Evolutionary conservation across 2,888 invertebrate species (phyloP).

Genomic region (Asteroscopus sphinx): DNA sequence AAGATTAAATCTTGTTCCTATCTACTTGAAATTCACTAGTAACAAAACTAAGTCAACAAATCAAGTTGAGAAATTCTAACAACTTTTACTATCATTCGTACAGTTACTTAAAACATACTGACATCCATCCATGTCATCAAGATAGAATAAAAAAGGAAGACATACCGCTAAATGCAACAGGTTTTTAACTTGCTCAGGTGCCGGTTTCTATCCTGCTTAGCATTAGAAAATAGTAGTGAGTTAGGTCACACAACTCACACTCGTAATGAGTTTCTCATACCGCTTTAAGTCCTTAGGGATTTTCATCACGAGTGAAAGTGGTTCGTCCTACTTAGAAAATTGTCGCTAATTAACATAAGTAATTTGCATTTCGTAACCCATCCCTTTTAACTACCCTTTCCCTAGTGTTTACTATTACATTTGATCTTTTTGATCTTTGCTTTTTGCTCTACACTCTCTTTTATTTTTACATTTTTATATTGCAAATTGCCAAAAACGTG

Average conservation of each 20-base stretch:
- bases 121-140: conserved; percentile 45
- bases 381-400: conserved; percentile 14
- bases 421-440: background rate
- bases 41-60: conserved; percentile 9
- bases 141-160: conserved; percentile 49
- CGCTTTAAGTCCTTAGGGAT: conserved; percentile 66
- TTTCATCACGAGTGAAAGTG: conserved; percentile 65
- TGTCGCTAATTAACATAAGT: conserved; percentile 55
- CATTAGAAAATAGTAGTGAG: conserved; percentile 66
- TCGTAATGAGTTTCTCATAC: conserved; percentile 69
- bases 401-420: conserved; percentile 26
- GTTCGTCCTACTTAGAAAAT: conserved; percentile 48
- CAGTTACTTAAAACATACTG: conserved; percentile 29
- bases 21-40: conserved; percentile 6
- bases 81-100: conserved; percentile 51
- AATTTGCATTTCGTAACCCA: conserved; percentile 49
- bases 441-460: too few relatives aligned
- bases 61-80: conserved; percentile 30
- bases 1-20: conserved; percentile 15
- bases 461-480: too few relatives aligned
- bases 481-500: conserved; percentile 3
- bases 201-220: conserved; percentile 53
- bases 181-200: conserved; percentile 56
- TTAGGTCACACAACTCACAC: conserved; percentile 71
- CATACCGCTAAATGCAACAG: conserved; percentile 59